Base-by-base conservation (phyloP, 2,113 vertebrate genomes). In the Scatophagus argus region DNA sequence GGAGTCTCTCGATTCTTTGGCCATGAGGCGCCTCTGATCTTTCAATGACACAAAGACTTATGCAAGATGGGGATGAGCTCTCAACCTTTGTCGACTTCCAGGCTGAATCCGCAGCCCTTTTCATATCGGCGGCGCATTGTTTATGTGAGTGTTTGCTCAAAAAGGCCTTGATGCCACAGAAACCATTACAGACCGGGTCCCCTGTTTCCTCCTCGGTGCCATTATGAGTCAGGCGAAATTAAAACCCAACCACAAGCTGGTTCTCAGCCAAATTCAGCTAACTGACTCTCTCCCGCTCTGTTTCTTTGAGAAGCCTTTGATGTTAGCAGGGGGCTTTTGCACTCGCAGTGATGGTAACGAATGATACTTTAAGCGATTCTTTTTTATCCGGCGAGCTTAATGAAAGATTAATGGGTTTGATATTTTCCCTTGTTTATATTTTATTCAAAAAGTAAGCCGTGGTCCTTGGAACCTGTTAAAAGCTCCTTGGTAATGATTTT, bases 361-460 rank as follows among this genome's bases (percentile, higher is more conserved):
- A 96, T 93, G 96, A 96, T 96, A 97, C 96, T 97, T 96, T 96
- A 97, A 98, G 96, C 91, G 95, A 97, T 97, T 97, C 96, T 97
- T 98, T 98, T 99, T 98, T 97, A 99, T 99, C 97, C 96, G 91
- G 96, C 95, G 94, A 96, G 96, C 96, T 96, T 98, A 98, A 98
- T 98, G 96, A 98, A 98, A 99, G 97, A 98, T 99, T 98, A 98
- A 99, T 98, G 95, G 95, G 95, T 96, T 96, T 97, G 96, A 98
- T 98, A 97, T 97, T 98, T 97, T 96, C 95, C 93, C 97, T 96
- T 96, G 96, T 97, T 95, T 95, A 96, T 96, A 95, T 95, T 96
- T 96, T 95, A 90, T 94, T 95, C 94, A 88, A 83, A 94, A 93
- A 93, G 93, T 89, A 88, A 93, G 91, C 84, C 56, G 56, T 51